Base-by-base conservation (phyloP, 2,113 vertebrate genomes). In the Megaceryle maxima region DNA sequence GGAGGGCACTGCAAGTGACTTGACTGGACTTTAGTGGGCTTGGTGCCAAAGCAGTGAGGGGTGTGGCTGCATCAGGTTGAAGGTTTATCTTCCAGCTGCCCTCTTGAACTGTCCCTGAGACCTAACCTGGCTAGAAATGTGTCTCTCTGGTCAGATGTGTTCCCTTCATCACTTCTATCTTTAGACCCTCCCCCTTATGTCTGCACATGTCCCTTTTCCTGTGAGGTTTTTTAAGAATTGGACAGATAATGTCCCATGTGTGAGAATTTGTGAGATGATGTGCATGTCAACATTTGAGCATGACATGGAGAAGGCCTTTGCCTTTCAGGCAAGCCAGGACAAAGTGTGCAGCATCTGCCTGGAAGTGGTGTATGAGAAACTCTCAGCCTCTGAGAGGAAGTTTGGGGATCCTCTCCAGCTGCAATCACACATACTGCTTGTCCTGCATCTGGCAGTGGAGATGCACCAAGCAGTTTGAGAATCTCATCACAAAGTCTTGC, bases 291-390 rank as follows among this genome's bases (percentile, higher is more conserved):
- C 98, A 0, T 99, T 99, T 11, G 99, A 99, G 96, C 98, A 98
- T 0, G 99, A 99, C 97, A 99, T 99, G 99, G 99, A 99, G 96
- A 99, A 98, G 92, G 99, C 99, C 11, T 99, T 99, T 68, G 99
- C 99, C 26, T 98, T 98, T 35, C 99, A 99, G 97, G 98, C 99
- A 11, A 99, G 99, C 63, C 98, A 99, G 97, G 99, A 99, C 95
- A 99, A 99, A 96, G 98, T 99, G 84, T 99, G 99, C 80, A 99
- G 98, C 33, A 99, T 99, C 98, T 99, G 99, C 92, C 99, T 99
- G 99, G 99, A 99, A 91, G 98, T 99, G 95, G 98, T 99, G 90
- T 99, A 99, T 0, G 99, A 99, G 97, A 99, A 99, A 59, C 87
- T 97, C 0, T 98, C 98, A 0, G 98, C 98, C 3, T 99, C 99